phyloP scores from a whole-genome alignment of 92 coral and sea anemone genomes.

The Hydrozoanthus gracilis region DNA sequence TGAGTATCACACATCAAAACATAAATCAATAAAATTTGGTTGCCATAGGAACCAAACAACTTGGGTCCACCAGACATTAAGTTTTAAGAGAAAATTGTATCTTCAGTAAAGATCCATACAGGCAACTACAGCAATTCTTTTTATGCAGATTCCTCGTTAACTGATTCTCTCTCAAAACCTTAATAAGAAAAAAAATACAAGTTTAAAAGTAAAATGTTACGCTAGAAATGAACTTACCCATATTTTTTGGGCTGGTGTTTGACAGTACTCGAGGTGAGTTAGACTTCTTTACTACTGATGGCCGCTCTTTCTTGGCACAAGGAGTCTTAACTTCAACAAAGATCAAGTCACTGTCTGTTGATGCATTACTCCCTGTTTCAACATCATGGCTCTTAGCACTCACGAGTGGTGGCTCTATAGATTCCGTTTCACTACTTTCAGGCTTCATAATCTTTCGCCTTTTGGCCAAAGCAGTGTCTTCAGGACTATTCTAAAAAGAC shows the following conservation, averaged over 20 bases:
- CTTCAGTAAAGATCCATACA: too few relatives aligned
- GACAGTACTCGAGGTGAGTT: not conserved
- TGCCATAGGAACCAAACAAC: not conserved
- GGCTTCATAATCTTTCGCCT: conserved; percentile 34
- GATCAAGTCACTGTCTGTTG: conserved; percentile 33
- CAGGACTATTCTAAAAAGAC: conserved; percentile 23
- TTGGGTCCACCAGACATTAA: too few relatives aligned
- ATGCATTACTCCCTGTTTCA: conserved; percentile 7
- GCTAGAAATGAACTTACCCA: not conserved
- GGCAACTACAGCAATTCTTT: not conserved
- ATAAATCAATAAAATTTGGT: not conserved
- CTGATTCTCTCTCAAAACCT: not conserved
- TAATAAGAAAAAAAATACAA: not conserved
- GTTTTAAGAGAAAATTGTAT: too few relatives aligned
- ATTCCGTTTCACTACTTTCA: not conserved
- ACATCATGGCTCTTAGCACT: not conserved
- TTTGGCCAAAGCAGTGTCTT: not conserved
- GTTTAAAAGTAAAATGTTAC: not conserved
- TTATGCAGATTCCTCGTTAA: not conserved
- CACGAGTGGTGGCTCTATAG: not conserved
- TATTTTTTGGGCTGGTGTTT: not conserved
- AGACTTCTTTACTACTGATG: not conserved
- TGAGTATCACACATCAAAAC: not conserved
- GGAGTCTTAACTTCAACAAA: conserved; percentile 26
- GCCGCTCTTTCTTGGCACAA: not conserved